Percentiles rank a stretch among this genome's conserved stretches.
These are phyloP conservation scores for Zingel zingel DNA, from an alignment of 2,113 vertebrate species.

Conservation along the genomic window DNA sequence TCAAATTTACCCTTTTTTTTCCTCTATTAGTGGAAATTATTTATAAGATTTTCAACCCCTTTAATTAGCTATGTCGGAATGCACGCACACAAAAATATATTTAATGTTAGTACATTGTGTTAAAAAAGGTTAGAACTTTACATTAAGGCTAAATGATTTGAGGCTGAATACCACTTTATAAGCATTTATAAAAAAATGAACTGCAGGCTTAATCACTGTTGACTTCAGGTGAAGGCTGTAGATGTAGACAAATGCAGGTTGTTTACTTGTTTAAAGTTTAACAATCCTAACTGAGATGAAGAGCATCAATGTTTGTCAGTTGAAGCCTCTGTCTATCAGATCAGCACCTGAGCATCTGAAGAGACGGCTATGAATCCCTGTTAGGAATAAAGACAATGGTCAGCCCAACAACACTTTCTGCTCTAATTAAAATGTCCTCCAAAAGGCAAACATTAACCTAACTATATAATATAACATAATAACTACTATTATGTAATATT, in stretches of 20 bases:
- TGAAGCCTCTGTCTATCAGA: not conserved
- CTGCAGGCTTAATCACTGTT: not conserved
- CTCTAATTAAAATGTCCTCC: not conserved
- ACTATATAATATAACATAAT: too few relatives aligned
- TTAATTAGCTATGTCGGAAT: not conserved
- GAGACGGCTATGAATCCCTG: slow-evolving; percentile 74
- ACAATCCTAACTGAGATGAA: not conserved
- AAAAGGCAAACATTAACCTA: not conserved
- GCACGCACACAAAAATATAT: not conserved
- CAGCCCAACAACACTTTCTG: not conserved
- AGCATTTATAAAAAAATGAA: not conserved
- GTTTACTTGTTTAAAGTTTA: not conserved
- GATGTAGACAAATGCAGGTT: not conserved
- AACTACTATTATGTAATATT: not conserved
- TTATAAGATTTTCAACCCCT: not conserved
- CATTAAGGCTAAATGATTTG: not conserved
- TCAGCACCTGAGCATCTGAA: slow-evolving; percentile 58
- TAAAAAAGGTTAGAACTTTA: not conserved
- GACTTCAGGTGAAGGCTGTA: not conserved
- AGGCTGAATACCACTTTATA: not conserved
- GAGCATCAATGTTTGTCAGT: not conserved
- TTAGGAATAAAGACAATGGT: slow-evolving; percentile 17
- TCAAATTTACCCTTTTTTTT: not conserved
- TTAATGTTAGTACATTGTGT: not conserved
- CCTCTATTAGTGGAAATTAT: not conserved